Evolutionary conservation across 1,140 invertebrate species (phyloP), one percentile per base, ranked within the genome.

Genomic region (Trypoxylus dichotomus): DNA sequence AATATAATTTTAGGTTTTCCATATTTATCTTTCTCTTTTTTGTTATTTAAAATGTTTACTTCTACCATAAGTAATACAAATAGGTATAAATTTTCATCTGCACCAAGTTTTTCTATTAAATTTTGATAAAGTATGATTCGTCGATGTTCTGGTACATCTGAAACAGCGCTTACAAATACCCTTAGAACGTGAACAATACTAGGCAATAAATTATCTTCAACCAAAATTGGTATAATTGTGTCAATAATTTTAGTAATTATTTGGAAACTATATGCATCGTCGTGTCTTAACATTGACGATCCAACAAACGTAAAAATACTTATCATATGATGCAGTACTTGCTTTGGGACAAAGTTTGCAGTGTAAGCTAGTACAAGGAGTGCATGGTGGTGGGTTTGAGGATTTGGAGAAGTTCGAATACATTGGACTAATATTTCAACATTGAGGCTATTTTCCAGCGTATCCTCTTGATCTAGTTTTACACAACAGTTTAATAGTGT

Each of bases 261-360:
- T 86, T 97, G 94, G 83, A 97, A 96, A 81, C 95, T 98, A 84
- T 98, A 98, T 0, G 93, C 92, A 84, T 98, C 96, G 84, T 99
- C 97, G 80, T 97, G 96, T 19, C 96, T 89, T 0, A 98, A 85
- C 24, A 98, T 92, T 0, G 94, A 96, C 3, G 93, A 94, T 11
- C 97, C 97, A 90, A 99, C 96, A 82, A 98, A 98, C 0, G 96
- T 98, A 84, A 98, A 98, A 79, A 99, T 95, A 29, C 95, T 93
- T 91, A 98, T 97, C 0, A 97, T 93, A 82, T 97, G 95, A 83
- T 96, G 93, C 11, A 98, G 85, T 5, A 98, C 94, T 86, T 94
- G 91, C 72, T 95, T 92, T 0, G 96, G 94, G 74, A 93, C 89
- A 80, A 95, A 88, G 72, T 89, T 89, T 3, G 95, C 94, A 54